Conservation (phyloP, 2,113 vertebrate species). For the Calypte anna region DNA sequence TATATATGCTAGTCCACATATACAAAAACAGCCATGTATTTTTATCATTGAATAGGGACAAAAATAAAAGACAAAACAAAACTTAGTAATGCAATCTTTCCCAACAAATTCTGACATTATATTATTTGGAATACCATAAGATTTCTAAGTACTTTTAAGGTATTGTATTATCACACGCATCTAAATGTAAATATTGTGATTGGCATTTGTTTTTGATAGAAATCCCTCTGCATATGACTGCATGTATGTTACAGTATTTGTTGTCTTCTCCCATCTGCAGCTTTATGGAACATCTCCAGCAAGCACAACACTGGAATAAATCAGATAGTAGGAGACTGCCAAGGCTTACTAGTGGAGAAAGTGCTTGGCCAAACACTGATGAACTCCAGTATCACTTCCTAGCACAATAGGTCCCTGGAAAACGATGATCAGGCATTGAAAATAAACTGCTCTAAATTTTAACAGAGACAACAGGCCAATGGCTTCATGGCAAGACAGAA, state of each 20-base stretch:
- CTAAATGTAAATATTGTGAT: neutral
- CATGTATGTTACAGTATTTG: neutral
- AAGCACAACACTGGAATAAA: neutral
- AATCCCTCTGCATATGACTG: neutral
- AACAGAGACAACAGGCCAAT: neutral
- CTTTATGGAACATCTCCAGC: neutral
- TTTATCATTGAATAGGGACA: neutral
- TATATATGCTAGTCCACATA: neutral
- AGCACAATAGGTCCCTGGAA: neutral
- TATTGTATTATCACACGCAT: neutral
- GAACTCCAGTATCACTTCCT: neutral
- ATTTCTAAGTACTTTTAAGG: neutral
- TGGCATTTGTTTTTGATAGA: neutral
- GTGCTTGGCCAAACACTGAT: neutral
- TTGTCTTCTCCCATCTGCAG: neutral
- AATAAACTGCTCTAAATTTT: neutral
- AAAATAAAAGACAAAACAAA: neutral
- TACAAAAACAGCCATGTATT: neutral
- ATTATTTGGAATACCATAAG: neutral
- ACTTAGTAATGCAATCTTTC: neutral
- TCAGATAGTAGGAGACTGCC: neutral
- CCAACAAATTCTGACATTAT: neutral
- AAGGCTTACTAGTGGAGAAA: neutral
- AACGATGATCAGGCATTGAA: neutral
- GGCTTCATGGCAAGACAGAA: neutral